Evolutionary conservation across 2,888 invertebrate genomes (phyloP), one percentile per base, ranked within the genome.

Genomic region (Chironomus riparius): DNA sequence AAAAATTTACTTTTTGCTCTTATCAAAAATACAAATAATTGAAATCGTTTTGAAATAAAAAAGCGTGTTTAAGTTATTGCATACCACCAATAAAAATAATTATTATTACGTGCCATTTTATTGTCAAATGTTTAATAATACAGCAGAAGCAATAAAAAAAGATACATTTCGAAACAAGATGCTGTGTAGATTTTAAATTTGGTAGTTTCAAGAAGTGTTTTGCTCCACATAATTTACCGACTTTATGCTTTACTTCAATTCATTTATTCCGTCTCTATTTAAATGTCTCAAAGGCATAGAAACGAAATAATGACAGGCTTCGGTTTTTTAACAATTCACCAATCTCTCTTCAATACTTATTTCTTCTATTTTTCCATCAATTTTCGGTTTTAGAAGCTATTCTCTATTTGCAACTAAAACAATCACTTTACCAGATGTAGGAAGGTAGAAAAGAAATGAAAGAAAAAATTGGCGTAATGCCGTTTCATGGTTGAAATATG

Each of bases 141-240:
- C 2, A 38, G 38, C 56, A 18, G 56, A 18, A 18, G 56, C n/a
- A 13, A 21, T 18, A 65, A 65, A 65, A 65, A 22, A 7, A 38
- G 28, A 38, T 38, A 38, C 38, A 38, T 38, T 38, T 38, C 10
- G 38, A 38, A 38, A 38, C 38, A 38, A 38, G 38, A 38, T 38
- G 38, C 38, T 38, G 38, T 38, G 10, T 38, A 68, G 21, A 21
- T n/a, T 28, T 68, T 68, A 47, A 74, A 74, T 74, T 74, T 74
- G 74, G 74, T 68, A 74, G 74, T 74, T 74, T 74, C 74, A 74
- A 47, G 74, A 74, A 68, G 24, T 68, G 74, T 48, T 48, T 68
- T 74, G 74, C 47, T 74, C 68, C 24, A 68, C 24, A 65, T 74
- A 47, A 22, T 71, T 50, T 38, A 13, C 56, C 48, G 61, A 56